phyloP scores from a whole-genome alignment of 2,888 invertebrate genomes.

The Polydrusus tereticollis region DNA sequence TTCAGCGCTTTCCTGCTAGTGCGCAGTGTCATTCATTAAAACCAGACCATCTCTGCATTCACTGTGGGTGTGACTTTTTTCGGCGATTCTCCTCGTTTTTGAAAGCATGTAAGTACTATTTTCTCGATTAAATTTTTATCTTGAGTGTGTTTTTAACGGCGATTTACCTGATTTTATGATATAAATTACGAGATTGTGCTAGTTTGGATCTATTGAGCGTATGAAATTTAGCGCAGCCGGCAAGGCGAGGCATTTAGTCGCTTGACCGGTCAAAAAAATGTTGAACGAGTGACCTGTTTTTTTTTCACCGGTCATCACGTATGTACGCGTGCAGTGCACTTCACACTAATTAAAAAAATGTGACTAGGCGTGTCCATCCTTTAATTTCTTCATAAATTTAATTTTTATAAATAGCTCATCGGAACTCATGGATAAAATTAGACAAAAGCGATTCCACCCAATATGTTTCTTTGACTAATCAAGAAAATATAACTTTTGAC shows the following conservation, averaged over 20 bases:
- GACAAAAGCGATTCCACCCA: neutral
- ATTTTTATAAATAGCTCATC: constrained; percentile 11
- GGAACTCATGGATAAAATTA: constrained; percentile 12
- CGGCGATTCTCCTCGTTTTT: neutral
- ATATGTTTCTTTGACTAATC: neutral
- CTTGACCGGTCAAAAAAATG: neutral
- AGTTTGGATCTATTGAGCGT: neutral
- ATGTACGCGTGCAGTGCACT: neutral
- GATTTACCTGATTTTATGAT: neutral
- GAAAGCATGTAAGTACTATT: constrained; percentile 8
- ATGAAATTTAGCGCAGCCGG: neutral
- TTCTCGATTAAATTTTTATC: neutral
- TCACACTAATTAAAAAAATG: neutral
- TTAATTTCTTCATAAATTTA: constrained; percentile 4
- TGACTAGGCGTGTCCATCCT: neutral
- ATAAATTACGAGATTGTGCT: neutral
- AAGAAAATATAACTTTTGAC: neutral
- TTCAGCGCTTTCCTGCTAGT: no score
- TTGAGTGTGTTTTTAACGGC: neutral
- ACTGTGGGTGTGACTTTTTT: constrained; percentile 23
- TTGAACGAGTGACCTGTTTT: neutral
- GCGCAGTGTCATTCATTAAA: neutral
- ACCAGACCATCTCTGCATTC: constrained; percentile 8
- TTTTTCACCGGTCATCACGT: neutral
- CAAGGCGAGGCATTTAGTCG: neutral